Percentiles rank a stretch among this genome's conserved stretches.
These are phyloP conservation scores for Rhinogobius similis DNA, from an alignment of 2,113 vertebrate genomes.

Conservation along the genomic window DNA sequence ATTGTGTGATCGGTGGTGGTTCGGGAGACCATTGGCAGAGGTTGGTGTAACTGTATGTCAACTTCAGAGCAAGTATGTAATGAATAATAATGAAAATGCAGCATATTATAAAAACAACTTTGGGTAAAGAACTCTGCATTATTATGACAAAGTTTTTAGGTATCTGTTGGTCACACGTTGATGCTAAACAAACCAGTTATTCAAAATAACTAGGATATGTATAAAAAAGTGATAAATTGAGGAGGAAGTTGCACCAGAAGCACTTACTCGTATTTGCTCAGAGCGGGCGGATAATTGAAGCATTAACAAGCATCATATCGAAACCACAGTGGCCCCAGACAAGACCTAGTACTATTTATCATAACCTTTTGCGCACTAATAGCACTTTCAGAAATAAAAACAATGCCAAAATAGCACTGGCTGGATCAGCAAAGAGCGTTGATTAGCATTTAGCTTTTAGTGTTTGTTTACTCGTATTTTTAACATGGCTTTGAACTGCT, in stretches of 20 bases:
- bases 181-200: not conserved
- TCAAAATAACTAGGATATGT: not conserved
- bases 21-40: no score
- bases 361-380: not conserved
- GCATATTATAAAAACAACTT: no score
- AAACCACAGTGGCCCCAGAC: not conserved
- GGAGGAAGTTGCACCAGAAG: not conserved
- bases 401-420: not conserved
- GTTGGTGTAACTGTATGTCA: no score
- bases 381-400: not conserved
- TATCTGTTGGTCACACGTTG: not conserved
- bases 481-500: constrained; percentile 9
- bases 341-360: constrained; percentile 1
- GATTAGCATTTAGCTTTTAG: not conserved
- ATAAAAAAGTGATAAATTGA: constrained; percentile 2
- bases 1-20: no score
- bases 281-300: not conserved
- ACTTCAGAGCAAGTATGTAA: no score
- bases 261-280: not conserved
- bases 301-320: not conserved
- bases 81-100: no score
- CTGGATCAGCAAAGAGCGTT: not conserved
- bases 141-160: not conserved
- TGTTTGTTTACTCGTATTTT: constrained; percentile 1
- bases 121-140: not conserved